These are phyloP conservation scores for Paradisaea rubra DNA, from an alignment of 2,113 vertebrate species.

Conservation along the genomic window DNA sequence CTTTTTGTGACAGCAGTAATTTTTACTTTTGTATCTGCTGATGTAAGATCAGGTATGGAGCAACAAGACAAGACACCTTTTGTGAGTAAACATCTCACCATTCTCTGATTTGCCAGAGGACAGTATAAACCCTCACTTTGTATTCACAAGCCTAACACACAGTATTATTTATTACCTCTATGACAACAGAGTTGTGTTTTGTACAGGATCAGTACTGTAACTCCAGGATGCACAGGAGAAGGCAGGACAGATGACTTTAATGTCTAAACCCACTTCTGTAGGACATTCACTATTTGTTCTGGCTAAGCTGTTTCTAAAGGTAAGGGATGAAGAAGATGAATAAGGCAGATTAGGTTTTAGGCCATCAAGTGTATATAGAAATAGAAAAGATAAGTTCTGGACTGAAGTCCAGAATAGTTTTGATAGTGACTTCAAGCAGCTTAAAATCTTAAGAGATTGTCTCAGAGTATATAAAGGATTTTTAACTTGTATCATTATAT, in stretches of 20 bases:
- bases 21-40: not conserved
- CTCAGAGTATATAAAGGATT: not conserved
- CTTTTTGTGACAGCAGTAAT: not conserved
- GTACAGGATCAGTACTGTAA: not conserved
- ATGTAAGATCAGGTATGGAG: not conserved
- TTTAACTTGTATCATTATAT: not conserved
- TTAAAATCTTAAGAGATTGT: not conserved
- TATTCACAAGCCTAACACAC: not conserved
- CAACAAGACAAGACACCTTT: not conserved
- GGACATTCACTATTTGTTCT: not conserved
- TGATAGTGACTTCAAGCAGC: not conserved
- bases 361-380: not conserved
- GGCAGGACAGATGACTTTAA: not conserved
- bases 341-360: not conserved
- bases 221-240: not conserved
- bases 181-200: not conserved
- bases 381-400: not conserved
- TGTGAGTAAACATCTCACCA: not conserved
- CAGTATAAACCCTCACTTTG: not conserved
- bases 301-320: not conserved
- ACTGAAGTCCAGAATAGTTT: not conserved
- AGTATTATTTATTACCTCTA: not conserved
- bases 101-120: not conserved
- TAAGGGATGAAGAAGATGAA: not conserved
- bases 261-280: not conserved